phyloP scores from a whole-genome alignment of 2,797 vertebrate species.

The Anabacerthia variegaticeps region DNA sequence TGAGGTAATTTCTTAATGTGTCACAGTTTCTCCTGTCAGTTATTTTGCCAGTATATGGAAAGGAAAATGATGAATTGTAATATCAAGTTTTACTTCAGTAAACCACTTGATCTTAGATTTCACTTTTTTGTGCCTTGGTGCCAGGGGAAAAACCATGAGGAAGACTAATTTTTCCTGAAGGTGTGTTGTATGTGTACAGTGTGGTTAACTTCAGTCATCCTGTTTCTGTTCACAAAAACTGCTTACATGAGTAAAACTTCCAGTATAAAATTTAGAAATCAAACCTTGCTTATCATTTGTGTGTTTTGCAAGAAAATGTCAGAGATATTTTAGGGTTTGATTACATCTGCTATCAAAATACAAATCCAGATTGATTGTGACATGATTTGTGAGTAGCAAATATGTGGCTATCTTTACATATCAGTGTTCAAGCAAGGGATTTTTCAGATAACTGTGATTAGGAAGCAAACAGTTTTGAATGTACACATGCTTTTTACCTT shows the following conservation, averaged over 20 bases:
- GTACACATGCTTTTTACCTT: background rate
- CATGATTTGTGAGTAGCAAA: background rate
- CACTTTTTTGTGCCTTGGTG: background rate
- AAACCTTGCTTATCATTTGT: background rate
- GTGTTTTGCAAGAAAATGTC: background rate
- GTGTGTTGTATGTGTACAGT: background rate
- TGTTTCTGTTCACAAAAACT: background rate
- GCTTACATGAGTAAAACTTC: background rate
- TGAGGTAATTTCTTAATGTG: conserved; percentile 78
- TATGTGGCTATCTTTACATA: background rate
- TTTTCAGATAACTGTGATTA: background rate
- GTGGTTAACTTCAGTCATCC: background rate
- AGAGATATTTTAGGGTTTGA: background rate
- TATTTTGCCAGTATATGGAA: background rate
- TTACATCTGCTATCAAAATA: background rate
- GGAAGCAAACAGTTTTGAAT: background rate
- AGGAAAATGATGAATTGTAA: background rate
- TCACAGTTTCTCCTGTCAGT: background rate
- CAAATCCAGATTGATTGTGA: background rate
- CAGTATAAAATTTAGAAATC: background rate
- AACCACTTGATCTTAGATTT: background rate
- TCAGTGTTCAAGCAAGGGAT: background rate
- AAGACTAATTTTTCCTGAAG: background rate
- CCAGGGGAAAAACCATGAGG: background rate
- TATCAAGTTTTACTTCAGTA: background rate